A percentile compares a stretch with the other conserved stretches of the same genome.
Evolutionary conservation across 2,888 invertebrate genomes (phyloP).

Genomic region (Thera britannica): DNA sequence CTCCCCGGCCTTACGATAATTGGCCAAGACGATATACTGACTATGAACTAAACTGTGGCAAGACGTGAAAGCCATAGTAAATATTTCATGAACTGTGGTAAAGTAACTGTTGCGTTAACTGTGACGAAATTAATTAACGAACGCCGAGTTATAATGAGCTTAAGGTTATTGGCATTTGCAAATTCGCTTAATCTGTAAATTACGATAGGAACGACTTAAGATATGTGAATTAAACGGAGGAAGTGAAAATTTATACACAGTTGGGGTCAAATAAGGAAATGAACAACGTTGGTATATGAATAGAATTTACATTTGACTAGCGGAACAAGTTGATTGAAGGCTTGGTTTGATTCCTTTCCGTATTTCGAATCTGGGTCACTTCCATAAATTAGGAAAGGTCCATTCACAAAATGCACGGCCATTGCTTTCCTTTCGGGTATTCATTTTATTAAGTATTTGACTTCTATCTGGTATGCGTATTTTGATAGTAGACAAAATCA

Average conservation of each 20-base stretch:
- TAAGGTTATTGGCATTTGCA: conserved; percentile 7
- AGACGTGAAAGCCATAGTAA: conserved; percentile 4
- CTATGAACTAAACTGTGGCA: conserved; percentile 14
- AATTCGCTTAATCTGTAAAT: background rate
- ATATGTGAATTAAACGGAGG: background rate
- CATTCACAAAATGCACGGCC: background rate
- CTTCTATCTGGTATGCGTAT: background rate
- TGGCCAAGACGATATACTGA: conserved; percentile 15
- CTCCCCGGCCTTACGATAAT: conserved; percentile 29
- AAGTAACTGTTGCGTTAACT: conserved; percentile 11
- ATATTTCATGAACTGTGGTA: conserved; percentile 1
- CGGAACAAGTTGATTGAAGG: background rate
- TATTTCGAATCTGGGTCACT: conserved; percentile 22
- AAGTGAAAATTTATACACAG: background rate
- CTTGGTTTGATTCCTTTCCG: background rate
- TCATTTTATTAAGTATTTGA: conserved; percentile 2
- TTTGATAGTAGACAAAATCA: background rate
- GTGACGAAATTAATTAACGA: conserved; percentile 14
- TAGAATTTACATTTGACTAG: background rate
- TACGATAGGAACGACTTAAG: background rate
- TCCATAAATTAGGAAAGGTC: conserved; percentile 17
- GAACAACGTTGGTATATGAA: background rate
- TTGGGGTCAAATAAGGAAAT: background rate
- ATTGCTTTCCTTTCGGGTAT: conserved; percentile 8
- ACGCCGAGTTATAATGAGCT: conserved; percentile 7